Evolutionary conservation across 2,888 invertebrate species (phyloP).

Genomic region (Hoplodrina ambigua): DNA sequence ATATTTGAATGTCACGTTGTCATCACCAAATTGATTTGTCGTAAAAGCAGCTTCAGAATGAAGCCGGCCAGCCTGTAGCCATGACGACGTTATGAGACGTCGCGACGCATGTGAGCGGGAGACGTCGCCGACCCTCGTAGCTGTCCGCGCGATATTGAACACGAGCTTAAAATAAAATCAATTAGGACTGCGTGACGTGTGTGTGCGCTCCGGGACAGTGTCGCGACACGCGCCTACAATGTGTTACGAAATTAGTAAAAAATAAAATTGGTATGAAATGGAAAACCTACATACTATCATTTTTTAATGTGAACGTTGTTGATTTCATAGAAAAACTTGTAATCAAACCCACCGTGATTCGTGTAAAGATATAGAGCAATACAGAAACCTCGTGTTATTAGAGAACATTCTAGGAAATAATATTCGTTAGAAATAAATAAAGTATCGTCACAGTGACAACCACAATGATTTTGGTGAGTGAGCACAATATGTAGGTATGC

Average conservation of each 20-base stretch:
- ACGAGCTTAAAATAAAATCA: slow-evolving; percentile 54
- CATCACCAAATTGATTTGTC: slow-evolving; percentile 1
- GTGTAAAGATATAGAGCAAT: too few relatives aligned
- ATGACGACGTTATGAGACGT: slow-evolving; percentile 31
- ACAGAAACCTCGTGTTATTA: not conserved
- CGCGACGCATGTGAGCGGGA: slow-evolving; percentile 5
- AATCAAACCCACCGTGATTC: not conserved
- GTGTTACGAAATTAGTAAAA: not conserved
- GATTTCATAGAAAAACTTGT: slow-evolving; percentile 3
- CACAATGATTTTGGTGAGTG: slow-evolving; percentile 14
- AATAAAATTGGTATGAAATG: not conserved
- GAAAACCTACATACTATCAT: not conserved
- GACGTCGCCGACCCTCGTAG: slow-evolving; percentile 45
- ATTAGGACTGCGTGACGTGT: slow-evolving; percentile 33
- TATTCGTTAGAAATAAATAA: slow-evolving; percentile 28
- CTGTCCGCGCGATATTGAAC: slow-evolving; percentile 31
- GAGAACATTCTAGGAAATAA: not conserved
- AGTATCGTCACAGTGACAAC: slow-evolving; percentile 7
- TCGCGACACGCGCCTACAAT: not conserved
- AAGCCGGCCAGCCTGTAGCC: slow-evolving; percentile 2
- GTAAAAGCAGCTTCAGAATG: slow-evolving; percentile 6
- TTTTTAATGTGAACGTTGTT: not conserved
- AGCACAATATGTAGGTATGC: not conserved
- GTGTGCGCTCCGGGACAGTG: slow-evolving; percentile 4
- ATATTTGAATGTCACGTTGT: not conserved